Base-by-base conservation (phyloP, 2,888 invertebrate genomes). In the Limnephilus marmoratus region DNA sequence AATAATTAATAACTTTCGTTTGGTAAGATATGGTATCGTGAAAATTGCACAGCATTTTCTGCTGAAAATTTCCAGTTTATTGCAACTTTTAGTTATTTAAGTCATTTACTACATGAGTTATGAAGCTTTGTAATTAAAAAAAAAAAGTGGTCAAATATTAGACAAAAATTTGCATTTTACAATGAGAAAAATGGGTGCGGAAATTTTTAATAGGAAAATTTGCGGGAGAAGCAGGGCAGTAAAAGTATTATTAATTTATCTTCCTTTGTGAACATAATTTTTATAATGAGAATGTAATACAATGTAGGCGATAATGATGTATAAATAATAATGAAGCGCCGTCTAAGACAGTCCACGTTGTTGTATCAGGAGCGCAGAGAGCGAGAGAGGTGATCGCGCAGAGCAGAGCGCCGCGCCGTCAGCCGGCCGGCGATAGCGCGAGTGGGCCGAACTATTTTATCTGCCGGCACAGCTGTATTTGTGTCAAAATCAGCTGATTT, bases 401-500 rank as follows among this genome's bases (percentile, higher is more conserved):
- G 82, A 31, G 34, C 37, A 31, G 82, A 15, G 37, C 15, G 31
- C 83, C 83, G 37, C 37, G 9, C 41, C 5, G 83, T n/a, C 37
- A 34, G 34, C 34, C 82, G 83, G 34, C 3, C 37, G 37, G 24
- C 83, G 34, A 34, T 82, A 34, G 83, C 18, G 93, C 92, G 91
- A 93, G 92, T 92, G 93, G 92, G 93, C 37, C 37, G 93, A 90
- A 92, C 91, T 90, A 90, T 92, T 88, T 92, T 68, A 91, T 85
- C 92, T 92, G 89, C 81, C 85, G 90, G 86, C 90, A 37, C 90
- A 91, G 96, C 96, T 96, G 96, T 95, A 94, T 95, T 95, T 95
- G 96, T 96, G 96, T 96, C 96, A 96, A 96, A 96, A 96, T 96
- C 96, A 96, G 96, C 96, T 96, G 96, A 96, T 96, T 96, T 96